These are phyloP conservation scores for Pachypsylla venusta DNA, from an alignment of 1,140 invertebrate genomes.

Conservation along the genomic window DNA sequence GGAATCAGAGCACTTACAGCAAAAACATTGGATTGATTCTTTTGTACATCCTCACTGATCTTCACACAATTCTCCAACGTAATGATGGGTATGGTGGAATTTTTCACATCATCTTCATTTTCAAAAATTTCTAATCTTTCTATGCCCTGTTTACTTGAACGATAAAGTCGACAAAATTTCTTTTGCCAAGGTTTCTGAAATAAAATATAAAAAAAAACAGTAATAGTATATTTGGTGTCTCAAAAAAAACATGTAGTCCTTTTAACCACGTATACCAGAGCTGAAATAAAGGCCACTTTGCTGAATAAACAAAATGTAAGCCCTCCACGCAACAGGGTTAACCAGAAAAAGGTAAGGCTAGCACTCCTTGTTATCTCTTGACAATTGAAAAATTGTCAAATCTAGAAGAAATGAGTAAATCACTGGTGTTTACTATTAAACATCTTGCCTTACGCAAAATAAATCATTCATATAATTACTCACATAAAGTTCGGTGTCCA, in stretches of 20 bases:
- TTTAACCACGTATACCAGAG: background rate
- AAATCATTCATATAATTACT: too few species aligned
- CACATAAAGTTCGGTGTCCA: too few species aligned
- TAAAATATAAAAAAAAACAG: constrained; percentile 22
- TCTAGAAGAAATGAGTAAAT: too few species aligned
- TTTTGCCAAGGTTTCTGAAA: constrained; percentile 62
- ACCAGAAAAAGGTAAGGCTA: too few species aligned
- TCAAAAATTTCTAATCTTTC: constrained; percentile 71
- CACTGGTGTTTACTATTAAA: too few species aligned
- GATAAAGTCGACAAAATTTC: constrained; percentile 58
- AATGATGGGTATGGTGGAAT: constrained; percentile 51
- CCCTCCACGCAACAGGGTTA: background rate
- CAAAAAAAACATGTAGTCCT: background rate
- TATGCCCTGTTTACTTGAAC: constrained; percentile 65
- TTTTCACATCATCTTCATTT: constrained; percentile 47
- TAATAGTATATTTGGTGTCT: background rate
- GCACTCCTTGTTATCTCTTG: too few species aligned
- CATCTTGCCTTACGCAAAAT: too few species aligned
- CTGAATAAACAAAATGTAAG: background rate
- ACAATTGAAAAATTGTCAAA: too few species aligned
- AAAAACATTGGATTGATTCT: constrained; percentile 39
- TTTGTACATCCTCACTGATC: constrained; percentile 45
- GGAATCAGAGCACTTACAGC: constrained; percentile 30
- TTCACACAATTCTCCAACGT: constrained; percentile 73
- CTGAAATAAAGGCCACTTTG: background rate